phyloP scores from a whole-genome alignment of 2,113 vertebrate genomes.

The Zosterops pallidus region DNA sequence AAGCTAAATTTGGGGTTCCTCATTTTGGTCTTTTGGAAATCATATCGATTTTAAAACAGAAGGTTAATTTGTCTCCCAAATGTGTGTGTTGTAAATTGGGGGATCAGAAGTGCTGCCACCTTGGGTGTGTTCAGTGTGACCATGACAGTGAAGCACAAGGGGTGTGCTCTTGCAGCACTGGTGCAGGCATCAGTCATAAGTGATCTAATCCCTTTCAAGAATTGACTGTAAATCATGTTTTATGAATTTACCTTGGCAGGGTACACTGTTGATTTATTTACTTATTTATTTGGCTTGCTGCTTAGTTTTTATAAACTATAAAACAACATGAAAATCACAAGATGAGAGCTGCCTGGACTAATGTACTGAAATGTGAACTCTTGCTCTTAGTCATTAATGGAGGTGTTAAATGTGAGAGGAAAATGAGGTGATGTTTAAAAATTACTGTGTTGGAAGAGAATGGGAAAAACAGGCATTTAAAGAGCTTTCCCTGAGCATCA shows the following conservation, averaged over 20 bases:
- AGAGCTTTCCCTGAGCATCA: constrained; percentile 9
- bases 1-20: neutral
- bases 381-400: neutral
- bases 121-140: neutral
- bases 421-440: neutral
- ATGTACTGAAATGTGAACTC: neutral
- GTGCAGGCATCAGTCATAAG: neutral
- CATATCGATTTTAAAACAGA: rapidly evolving
- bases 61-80: neutral
- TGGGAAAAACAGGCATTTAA: neutral
- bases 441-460: neutral
- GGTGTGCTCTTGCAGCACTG: neutral
- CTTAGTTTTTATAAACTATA: neutral
- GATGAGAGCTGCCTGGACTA: neutral
- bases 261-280: neutral
- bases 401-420: neutral
- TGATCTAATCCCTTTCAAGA: neutral
- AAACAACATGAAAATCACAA: neutral
- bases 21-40: neutral
- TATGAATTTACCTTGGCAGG: neutral
- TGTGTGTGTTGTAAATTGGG: neutral
- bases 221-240: neutral
- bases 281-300: neutral
- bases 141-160: rapidly evolving
- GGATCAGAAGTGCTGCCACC: neutral